Percentiles rank a stretch among this genome's conserved stretches.
phyloP scores from a whole-genome alignment of 2,113 vertebrate genomes.

The Corythaixoides concolor region DNA sequence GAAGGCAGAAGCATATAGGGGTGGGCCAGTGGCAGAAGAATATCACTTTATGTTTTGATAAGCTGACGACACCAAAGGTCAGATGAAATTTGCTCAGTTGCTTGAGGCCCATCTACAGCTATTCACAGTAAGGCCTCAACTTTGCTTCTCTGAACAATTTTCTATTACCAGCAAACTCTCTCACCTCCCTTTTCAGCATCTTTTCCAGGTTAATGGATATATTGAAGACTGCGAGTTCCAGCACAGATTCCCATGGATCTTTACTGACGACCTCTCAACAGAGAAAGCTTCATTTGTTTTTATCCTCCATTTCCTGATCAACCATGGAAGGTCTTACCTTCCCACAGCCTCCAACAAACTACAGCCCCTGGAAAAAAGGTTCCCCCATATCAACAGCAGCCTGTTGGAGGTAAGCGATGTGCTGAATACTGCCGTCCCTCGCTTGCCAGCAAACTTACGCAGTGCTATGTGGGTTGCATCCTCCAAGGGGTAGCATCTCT shows the following conservation, averaged over 20 bases:
- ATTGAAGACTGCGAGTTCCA: background rate
- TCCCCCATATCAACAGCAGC: background rate
- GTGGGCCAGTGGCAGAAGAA: background rate
- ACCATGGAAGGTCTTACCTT: background rate
- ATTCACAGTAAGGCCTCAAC: background rate
- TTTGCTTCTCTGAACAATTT: background rate
- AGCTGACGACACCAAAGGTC: background rate
- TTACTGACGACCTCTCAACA: background rate
- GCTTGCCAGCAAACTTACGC: conserved; percentile 77
- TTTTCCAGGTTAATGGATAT: background rate
- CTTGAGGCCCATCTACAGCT: background rate
- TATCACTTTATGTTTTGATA: background rate
- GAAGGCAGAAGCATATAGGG: background rate
- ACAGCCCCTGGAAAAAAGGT: background rate
- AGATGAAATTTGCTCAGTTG: background rate
- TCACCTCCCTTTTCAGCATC: background rate
- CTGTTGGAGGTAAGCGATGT: background rate
- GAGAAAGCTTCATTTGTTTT: background rate
- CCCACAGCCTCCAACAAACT: background rate
- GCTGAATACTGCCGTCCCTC: background rate
- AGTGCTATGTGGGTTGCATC: conserved; percentile 96
- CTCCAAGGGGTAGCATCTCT: conserved; percentile 92
- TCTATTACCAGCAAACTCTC: background rate
- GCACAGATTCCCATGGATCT: background rate
- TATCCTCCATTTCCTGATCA: background rate